Evolutionary conservation across 1,140 invertebrate species (phyloP), one percentile per base, ranked within the genome.

Genomic region (Notospermus geniculatus): DNA sequence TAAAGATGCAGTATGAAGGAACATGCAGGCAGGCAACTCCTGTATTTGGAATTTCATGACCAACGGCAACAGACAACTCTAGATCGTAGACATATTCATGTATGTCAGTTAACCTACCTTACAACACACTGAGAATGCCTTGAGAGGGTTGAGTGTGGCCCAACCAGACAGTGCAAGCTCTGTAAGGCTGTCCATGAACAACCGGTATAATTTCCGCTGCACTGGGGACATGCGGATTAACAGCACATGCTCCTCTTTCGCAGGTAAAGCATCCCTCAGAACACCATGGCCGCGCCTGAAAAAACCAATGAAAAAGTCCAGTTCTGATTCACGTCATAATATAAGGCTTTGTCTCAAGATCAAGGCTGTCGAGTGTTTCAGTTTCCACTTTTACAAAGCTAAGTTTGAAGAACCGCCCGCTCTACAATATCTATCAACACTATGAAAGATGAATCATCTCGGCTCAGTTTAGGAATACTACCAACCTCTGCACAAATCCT

Each of bases 61-160:
- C 7, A 30, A 56, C 22, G n/a, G 53, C 19, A 41, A 54, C 15
- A 61, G 15, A 39, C 1, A 60, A 2, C 2, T 2, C 7, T 7
- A 43, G 22, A 52, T 58, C 19, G 32, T 5, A 1, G 22, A n/a
- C 2, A n/a, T 7, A 30, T 32, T 30, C 2, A 56, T 2, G 27
- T 55, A 7, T n/a, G n/a, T 30, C 11, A 9, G 27, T 2, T 17
- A 30, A 67, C 80, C 73, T 80, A 90, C 88, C 84, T 99, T 98
- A 76, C 95, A 97, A 79, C 96, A 98, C 56, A 98, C 93, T 43
- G 96, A 93, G 83, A 98, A 99, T 2, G 97, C 94, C 79, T 96
- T 97, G 13, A 99, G 84, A 0, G 97, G 95, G 85, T 98, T 98
- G 64, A 73, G 83, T 5, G 91, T 91, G 25, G 75, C 74, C 65